Percentiles rank a stretch among this genome's conserved stretches.
These are phyloP conservation scores for Leucosticte australis DNA, from an alignment of 2,113 vertebrate species.

Conservation along the genomic window DNA sequence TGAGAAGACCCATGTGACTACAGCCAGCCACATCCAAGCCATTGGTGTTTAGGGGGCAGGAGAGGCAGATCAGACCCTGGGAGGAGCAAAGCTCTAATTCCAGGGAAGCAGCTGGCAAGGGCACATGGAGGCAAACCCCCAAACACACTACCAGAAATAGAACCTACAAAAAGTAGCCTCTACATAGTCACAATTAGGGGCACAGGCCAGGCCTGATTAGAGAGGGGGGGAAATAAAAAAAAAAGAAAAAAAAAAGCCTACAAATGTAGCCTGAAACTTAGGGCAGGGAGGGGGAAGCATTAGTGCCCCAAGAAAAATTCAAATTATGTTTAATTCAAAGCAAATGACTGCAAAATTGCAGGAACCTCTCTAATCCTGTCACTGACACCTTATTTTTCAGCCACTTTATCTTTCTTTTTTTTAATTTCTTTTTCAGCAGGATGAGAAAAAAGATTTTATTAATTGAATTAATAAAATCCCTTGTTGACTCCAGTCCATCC, in stretches of 20 bases:
- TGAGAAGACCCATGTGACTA: not conserved
- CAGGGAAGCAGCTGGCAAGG: not conserved
- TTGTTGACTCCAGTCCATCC: conserved; percentile 32
- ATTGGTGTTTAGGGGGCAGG: fast-evolving
- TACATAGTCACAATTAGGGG: not conserved
- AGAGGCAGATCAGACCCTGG: not conserved
- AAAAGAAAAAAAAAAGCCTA: not conserved
- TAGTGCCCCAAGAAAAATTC: not conserved
- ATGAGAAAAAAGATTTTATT: conserved; percentile 34
- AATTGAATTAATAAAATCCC: conserved; percentile 58
- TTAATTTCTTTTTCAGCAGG: not conserved
- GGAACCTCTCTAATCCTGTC: conserved; percentile 18
- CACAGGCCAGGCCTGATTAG: not conserved
- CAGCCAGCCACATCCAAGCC: not conserved
- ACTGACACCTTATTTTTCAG: conserved; percentile 19
- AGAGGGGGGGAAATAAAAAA: not conserved
- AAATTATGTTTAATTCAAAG: not conserved
- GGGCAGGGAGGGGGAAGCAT: not conserved
- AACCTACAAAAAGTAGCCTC: not conserved
- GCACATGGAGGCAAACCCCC: not conserved
- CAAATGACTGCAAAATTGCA: conserved; percentile 17
- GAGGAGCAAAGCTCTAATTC: not conserved
- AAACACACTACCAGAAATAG: not conserved
- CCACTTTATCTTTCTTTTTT: not conserved
- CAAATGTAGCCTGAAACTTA: not conserved